A percentile compares a stretch with the other conserved stretches of the same genome.
Evolutionary conservation across 2,113 vertebrate species (phyloP).

Genomic region (Forbesichthys agassizii): DNA sequence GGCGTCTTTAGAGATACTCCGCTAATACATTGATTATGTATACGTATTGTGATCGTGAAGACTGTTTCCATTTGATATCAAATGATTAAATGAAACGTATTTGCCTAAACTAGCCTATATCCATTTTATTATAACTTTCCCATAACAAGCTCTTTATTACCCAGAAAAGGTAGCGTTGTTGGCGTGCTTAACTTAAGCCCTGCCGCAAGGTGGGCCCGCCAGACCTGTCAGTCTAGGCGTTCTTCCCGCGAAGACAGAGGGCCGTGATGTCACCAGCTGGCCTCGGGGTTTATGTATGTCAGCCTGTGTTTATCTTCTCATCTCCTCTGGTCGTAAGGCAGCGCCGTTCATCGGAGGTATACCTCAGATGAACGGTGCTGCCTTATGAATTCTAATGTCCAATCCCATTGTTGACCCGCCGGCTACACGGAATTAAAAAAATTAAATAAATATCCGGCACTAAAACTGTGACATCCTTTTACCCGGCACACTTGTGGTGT

Average conservation of each 20-base stretch:
- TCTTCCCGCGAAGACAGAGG: slow-evolving; percentile 18
- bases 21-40: no score
- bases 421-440: background rate
- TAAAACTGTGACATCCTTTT: slow-evolving; percentile 30
- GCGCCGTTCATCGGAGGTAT: background rate
- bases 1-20: no score
- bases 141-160: background rate
- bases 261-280: slow-evolving; percentile 32
- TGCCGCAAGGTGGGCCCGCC: background rate
- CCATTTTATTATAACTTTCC: no score
- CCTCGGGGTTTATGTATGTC: slow-evolving; percentile 3
- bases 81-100: no score
- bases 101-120: no score
- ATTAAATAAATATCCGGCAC: slow-evolving; percentile 6
- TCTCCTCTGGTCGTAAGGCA: slow-evolving; percentile 13
- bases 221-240: slow-evolving; percentile 4
- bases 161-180: background rate
- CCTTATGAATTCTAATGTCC: slow-evolving; percentile 65
- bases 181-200: background rate
- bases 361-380: slow-evolving; percentile 26
- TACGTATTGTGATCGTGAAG: no score
- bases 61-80: no score
- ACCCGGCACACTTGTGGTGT: background rate
- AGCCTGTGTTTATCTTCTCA: slow-evolving; percentile 42
- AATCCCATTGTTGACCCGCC: slow-evolving; percentile 46